phyloP scores from a whole-genome alignment of 2,888 invertebrate genomes.

The Perizoma affinitatum region DNA sequence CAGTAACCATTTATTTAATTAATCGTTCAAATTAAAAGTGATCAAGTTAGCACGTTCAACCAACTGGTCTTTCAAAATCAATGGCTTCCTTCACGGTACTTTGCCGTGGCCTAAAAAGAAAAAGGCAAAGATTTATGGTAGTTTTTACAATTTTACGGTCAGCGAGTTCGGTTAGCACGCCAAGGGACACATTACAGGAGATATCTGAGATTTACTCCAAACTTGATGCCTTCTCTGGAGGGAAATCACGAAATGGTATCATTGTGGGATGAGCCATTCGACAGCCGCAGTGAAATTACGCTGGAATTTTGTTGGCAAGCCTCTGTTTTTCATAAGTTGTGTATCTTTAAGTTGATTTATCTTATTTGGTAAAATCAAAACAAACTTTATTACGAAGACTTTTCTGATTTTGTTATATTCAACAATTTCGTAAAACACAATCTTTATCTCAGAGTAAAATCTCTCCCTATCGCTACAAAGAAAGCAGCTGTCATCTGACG shows the following conservation, averaged over 20 bases:
- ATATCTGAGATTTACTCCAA: constrained; percentile 81
- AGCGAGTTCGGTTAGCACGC: constrained; percentile 70
- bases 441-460: not conserved
- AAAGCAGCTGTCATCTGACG: constrained; percentile 26
- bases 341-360: constrained; percentile 20
- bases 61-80: constrained; percentile 31
- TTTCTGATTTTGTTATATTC: not conserved
- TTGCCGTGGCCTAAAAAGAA: constrained; percentile 48
- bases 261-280: constrained; percentile 64
- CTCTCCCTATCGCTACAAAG: constrained; percentile 13
- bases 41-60: constrained; percentile 16
- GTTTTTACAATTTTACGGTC: constrained; percentile 83
- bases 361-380: constrained; percentile 3
- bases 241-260: constrained; percentile 75
- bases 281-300: constrained; percentile 50
- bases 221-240: constrained; percentile 76
- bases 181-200: constrained; percentile 76
- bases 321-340: constrained; percentile 31
- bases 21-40: constrained; percentile 1
- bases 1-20: not conserved
- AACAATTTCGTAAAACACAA: not conserved
- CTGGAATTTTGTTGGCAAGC: constrained; percentile 40
- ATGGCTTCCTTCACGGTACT: constrained; percentile 35
- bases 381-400: too few species aligned
- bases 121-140: constrained; percentile 75